Evolutionary conservation across 2,113 vertebrate genomes (phyloP).

Genomic region (Engystomops pustulosus): DNA sequence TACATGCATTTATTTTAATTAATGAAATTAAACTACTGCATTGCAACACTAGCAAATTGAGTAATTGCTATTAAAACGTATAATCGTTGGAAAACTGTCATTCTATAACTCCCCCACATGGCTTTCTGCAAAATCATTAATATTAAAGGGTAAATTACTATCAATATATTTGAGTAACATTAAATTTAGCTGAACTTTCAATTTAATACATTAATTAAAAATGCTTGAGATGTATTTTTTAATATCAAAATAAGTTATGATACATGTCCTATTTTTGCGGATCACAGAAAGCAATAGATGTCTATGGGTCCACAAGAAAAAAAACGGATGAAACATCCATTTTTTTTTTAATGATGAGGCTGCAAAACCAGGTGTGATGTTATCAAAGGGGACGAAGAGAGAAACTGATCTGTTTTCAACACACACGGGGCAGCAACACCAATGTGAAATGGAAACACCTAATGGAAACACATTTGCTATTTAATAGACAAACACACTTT

Average conservation of each 20-base stretch:
- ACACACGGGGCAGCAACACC: too few species aligned
- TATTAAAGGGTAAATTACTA: constrained; percentile 6
- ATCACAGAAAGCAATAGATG: too few species aligned
- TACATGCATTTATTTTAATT: constrained; percentile 48
- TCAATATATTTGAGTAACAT: background rate
- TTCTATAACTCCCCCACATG: background rate
- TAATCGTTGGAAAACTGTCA: constrained; percentile 32
- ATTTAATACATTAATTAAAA: background rate
- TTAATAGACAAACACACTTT: too few species aligned
- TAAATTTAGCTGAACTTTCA: background rate
- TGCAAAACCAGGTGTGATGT: too few species aligned
- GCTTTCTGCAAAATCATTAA: constrained; percentile 31
- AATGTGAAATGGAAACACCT: too few species aligned
- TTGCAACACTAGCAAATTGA: constrained; percentile 32
- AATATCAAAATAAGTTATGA: background rate
- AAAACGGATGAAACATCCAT: too few species aligned
- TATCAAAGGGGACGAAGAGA: too few species aligned
- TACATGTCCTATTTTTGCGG: too few species aligned
- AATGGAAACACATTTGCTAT: too few species aligned
- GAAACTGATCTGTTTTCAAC: too few species aligned
- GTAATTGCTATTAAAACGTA: constrained; percentile 28
- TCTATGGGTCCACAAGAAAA: too few species aligned
- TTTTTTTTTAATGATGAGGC: too few species aligned
- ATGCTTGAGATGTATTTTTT: background rate
- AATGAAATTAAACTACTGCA: constrained; percentile 42